Evolutionary conservation across 2,888 invertebrate genomes (phyloP).

Genomic region (Apamea sordens): DNA sequence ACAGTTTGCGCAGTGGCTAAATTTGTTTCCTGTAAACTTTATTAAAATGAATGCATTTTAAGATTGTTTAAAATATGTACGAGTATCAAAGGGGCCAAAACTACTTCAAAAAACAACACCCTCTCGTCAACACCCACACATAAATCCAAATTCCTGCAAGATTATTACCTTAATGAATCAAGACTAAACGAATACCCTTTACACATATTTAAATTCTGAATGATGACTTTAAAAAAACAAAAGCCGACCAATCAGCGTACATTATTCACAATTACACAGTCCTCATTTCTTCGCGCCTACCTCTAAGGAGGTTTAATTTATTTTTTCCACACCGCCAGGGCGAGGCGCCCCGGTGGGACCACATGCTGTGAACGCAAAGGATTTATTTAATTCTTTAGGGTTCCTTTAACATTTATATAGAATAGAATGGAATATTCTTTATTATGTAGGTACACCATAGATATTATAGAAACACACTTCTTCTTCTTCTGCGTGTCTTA

Average conservation of each 20-base stretch:
- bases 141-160: neutral
- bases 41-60: neutral
- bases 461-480: no score
- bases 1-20: no score
- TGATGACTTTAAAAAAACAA: conserved; percentile 58
- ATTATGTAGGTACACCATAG: no score
- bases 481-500: no score
- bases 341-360: conserved; percentile 79
- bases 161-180: conserved; percentile 37
- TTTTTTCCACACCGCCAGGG: conserved; percentile 80
- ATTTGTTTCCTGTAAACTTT: neutral
- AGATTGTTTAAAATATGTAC: neutral
- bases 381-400: conserved; percentile 51
- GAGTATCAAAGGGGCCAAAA: neutral
- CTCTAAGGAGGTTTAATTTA: conserved; percentile 68
- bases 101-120: neutral
- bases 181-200: conserved; percentile 37
- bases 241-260: conserved; percentile 54
- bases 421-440: no score
- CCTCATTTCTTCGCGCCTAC: conserved; percentile 51
- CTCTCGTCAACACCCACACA: neutral
- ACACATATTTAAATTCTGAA: conserved; percentile 44
- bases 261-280: conserved; percentile 68
- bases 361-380: conserved; percentile 60
- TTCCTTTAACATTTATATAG: conserved; percentile 7